These are phyloP conservation scores for Haliaeetus leucogaster DNA, from an alignment of 2,113 vertebrate genomes.

Conservation along the genomic window DNA sequence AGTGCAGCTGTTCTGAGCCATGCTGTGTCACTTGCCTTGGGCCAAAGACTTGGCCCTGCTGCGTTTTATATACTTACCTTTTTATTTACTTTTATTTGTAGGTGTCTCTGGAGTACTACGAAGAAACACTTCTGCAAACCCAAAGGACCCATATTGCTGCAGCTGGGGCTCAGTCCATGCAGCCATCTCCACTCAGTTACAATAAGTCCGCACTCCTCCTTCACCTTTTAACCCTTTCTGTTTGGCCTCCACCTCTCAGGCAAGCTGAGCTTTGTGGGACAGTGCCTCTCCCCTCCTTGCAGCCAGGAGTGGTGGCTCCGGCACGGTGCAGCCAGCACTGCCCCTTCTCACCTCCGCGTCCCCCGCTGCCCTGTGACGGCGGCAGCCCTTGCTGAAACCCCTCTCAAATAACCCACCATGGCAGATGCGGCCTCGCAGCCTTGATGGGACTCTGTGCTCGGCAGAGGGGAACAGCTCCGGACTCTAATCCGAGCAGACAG, in stretches of 20 bases:
- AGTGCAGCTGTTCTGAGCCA: background rate
- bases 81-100: background rate
- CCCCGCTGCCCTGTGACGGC: rapidly evolving
- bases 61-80: background rate
- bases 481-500: slow-evolving; percentile 64
- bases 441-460: background rate
- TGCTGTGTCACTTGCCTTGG: background rate
- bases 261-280: rapidly evolving
- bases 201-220: background rate
- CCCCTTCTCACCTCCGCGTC: background rate
- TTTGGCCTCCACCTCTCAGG: background rate
- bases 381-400: background rate
- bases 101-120: background rate
- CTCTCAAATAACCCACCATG: background rate
- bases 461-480: background rate
- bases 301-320: rapidly evolving
- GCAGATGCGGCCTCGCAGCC: slow-evolving; percentile 3
- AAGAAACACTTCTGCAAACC: background rate
- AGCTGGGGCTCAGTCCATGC: background rate
- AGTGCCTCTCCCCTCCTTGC: rapidly evolving
- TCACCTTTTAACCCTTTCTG: background rate
- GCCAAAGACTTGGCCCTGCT: background rate
- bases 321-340: background rate
- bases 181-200: background rate
- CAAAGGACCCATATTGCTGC: background rate